Evolutionary conservation across 2,888 invertebrate species (phyloP), one percentile per base, ranked within the genome.

Genomic region (Epinotia bilunana): DNA sequence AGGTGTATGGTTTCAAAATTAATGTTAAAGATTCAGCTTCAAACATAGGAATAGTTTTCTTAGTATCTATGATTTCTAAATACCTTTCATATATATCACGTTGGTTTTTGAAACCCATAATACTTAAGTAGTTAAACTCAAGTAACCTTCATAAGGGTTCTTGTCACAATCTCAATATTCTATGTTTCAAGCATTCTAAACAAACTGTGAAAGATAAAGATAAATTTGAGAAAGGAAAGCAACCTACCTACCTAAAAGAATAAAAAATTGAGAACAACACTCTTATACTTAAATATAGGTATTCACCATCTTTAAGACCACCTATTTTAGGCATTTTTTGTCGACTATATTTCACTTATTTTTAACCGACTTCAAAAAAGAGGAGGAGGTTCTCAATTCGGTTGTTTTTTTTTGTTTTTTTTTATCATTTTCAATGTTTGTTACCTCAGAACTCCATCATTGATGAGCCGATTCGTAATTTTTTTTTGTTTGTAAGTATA

Each of bases 101-200:
- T n/a, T 28, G 65, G 65, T 18, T 33, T 67, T 67, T 13, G 33
- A 53, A 67, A 67, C 28, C 20, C 28, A 33, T 39, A 61, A 64
- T 68, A 57, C 55, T 68, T 23, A n/a, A n/a, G n/a, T n/a, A 28
- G 20, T 60, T 28, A 53, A n/a, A 49, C 49, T 18, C 20, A 20
- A 57, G 57, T 18, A 18, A 57, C 9, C 57, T 57, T 23, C n/a
- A 64, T 23, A 49, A 11, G 23, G 11, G 9, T 53, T 53, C 53
- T 6, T 53, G n/a, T 7, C n/a, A 53, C 53, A 13, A n/a, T n/a
- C 6, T n/a, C 49, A 61, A 33, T 20, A 46, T 20, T 46, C 7
- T 12, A 62, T 7, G 46, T 28, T 49, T 49, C 9, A 64, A 64
- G 11, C 64, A 28, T 49, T 46, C 23, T 11, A 28, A 39, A 39